Percentiles rank a stretch among this genome's conserved stretches.
phyloP scores from a whole-genome alignment of 2,888 invertebrate genomes.

The Chrysotoxum bicinctum region DNA sequence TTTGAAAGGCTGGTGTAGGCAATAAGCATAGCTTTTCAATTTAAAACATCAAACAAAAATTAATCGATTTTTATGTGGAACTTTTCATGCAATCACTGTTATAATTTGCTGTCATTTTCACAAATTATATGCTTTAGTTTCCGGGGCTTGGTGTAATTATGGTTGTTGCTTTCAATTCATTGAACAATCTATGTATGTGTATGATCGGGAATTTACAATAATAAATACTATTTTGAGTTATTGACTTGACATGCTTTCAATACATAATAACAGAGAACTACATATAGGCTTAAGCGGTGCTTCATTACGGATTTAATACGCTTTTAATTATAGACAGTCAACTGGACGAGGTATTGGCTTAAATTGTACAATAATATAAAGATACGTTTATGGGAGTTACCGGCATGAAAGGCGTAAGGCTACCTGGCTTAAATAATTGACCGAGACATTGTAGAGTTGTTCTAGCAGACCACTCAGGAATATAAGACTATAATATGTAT shows the following conservation, averaged over 20 bases:
- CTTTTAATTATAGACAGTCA: background rate
- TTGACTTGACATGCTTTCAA: slow-evolving; percentile 8
- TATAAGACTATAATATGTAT: too few species aligned
- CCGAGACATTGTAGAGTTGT: too few species aligned
- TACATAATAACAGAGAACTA: slow-evolving; percentile 1
- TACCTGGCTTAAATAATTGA: background rate
- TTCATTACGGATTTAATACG: background rate
- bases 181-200: background rate
- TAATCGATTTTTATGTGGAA: background rate
- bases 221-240: background rate
- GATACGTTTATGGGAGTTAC: background rate
- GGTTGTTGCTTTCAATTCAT: background rate
- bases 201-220: background rate
- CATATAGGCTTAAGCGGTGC: background rate
- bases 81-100: background rate
- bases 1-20: background rate
- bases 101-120: slow-evolving; percentile 12
- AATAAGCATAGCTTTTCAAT: background rate
- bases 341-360: background rate
- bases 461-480: too few species aligned
- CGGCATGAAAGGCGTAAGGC: background rate
- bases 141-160: background rate
- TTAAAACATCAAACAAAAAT: slow-evolving; percentile 4
- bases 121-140: background rate
- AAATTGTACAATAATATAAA: background rate